Evolutionary conservation across 1,140 invertebrate genomes (phyloP).

Genomic region (Uloborus diversus): DNA sequence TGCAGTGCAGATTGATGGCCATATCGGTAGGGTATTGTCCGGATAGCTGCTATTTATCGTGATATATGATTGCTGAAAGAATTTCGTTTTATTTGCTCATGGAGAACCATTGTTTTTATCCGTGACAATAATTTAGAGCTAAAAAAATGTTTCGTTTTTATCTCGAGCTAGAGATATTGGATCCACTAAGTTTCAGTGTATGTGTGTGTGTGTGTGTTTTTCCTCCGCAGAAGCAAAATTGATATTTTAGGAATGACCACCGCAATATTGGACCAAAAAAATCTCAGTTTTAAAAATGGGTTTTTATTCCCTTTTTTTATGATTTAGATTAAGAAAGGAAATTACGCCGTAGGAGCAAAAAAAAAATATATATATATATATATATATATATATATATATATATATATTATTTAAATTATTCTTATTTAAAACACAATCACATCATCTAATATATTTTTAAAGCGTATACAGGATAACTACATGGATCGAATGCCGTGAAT

Average conservation of each 20-base stretch:
- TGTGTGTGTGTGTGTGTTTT: no score
- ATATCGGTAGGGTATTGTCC: slow-evolving; percentile 43
- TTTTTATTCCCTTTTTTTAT: neutral
- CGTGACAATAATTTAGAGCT: slow-evolving; percentile 39
- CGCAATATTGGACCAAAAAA: neutral
- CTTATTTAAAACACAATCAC: neutral
- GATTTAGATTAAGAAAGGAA: neutral
- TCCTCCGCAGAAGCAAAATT: slow-evolving; percentile 17
- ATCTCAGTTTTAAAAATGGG: no score
- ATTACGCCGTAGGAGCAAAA: neutral
- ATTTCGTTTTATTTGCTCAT: slow-evolving; percentile 47
- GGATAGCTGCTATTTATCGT: slow-evolving; percentile 41
- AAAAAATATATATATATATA: neutral
- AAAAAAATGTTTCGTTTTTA: slow-evolving; percentile 34
- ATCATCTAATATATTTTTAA: no score
- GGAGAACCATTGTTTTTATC: slow-evolving; percentile 47
- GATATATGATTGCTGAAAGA: slow-evolving; percentile 53
- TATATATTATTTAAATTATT: neutral
- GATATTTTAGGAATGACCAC: slow-evolving; percentile 12
- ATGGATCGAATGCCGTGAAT: no score
- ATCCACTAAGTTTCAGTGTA: slow-evolving; percentile 19
- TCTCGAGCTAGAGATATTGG: slow-evolving; percentile 17
- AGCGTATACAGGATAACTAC: no score
- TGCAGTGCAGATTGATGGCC: slow-evolving; percentile 39
- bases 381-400: neutral